A percentile compares a stretch with the other conserved stretches of the same genome.
Conservation (phyloP, 2,797 vertebrate genomes). For the Helarctos malayanus region DNA sequence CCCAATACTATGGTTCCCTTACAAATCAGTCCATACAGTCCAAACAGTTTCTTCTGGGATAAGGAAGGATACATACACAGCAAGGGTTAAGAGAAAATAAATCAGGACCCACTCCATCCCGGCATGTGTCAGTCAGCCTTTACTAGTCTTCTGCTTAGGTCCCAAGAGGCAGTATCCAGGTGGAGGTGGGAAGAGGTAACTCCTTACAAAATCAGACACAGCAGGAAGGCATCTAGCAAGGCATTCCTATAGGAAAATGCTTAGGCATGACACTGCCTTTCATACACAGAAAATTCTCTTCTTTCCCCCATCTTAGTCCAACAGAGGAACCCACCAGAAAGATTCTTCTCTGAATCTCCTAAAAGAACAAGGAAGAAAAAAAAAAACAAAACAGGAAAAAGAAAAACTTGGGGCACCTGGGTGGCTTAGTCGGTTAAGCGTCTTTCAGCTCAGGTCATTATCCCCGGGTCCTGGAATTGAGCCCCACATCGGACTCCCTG, state of each 20-base stretch:
- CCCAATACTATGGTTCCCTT: conserved; percentile 3
- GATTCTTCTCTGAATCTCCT: conserved; percentile 12
- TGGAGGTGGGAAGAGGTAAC: neutral
- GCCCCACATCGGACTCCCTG: neutral
- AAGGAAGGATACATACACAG: conserved; percentile 8
- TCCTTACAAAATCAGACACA: conserved; percentile 50
- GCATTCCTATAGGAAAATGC: conserved; percentile 14
- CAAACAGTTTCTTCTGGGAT: conserved; percentile 3
- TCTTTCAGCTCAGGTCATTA: neutral
- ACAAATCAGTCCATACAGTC: neutral
- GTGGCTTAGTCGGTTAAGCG: neutral
- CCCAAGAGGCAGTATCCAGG: conserved; percentile 46
- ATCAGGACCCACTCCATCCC: conserved; percentile 45
- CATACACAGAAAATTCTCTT: conserved; percentile 43
- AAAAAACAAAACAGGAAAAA: neutral
- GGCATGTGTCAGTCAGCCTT: neutral
- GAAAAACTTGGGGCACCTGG: neutral
- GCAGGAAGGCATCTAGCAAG: conserved; percentile 51
- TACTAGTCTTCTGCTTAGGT: conserved; percentile 40
- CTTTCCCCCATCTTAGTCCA: neutral
- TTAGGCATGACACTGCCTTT: conserved; percentile 28
- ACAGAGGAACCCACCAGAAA: conserved; percentile 10
- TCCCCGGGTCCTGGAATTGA: neutral
- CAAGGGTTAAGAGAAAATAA: conserved; percentile 14
- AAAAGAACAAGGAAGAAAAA: neutral